phyloP scores from a whole-genome alignment of 2,113 vertebrate genomes.

The Embiotoca jacksoni region DNA sequence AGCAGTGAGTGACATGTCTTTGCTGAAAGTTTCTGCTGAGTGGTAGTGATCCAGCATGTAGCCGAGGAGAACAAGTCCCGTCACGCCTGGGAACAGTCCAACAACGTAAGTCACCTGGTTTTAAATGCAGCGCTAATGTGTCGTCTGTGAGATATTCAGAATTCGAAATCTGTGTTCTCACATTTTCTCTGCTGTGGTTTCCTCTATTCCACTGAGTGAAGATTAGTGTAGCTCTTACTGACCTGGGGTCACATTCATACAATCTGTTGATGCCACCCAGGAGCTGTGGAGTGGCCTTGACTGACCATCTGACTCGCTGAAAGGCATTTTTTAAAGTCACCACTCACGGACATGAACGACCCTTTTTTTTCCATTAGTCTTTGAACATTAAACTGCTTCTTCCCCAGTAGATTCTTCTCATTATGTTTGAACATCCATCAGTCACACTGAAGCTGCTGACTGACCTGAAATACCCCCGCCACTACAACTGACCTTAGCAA shows the following conservation, averaged over 20 bases:
- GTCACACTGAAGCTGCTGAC: constrained; percentile 4
- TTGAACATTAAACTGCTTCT: constrained; percentile 40
- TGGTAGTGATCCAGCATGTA: constrained; percentile 79
- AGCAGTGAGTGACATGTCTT: constrained; percentile 52
- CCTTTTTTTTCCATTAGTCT: constrained; percentile 36
- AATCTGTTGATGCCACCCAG: constrained; percentile 79
- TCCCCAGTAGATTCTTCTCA: constrained; percentile 17
- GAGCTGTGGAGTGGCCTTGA: constrained; percentile 57
- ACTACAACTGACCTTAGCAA: constrained; percentile 60
- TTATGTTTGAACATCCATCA: constrained; percentile 57
- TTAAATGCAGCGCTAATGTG: not conserved
- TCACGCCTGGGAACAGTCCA: constrained; percentile 72
- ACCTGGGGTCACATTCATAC: constrained; percentile 74
- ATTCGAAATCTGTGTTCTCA: not conserved
- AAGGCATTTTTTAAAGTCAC: constrained; percentile 9
- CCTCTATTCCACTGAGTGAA: constrained; percentile 28
- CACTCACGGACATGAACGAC: not conserved
- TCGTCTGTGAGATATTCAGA: not conserved
- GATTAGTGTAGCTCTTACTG: constrained; percentile 42
- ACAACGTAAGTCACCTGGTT: constrained; percentile 68
- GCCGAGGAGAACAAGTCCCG: constrained; percentile 77
- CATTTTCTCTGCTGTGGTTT: constrained; percentile 10
- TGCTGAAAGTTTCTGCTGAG: constrained; percentile 51
- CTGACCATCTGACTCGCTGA: constrained; percentile 39
- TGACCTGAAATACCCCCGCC: constrained; percentile 54